A percentile compares a stretch with the other conserved stretches of the same genome.
Conservation (phyloP, 2,113 vertebrate species). For the Tretioscincus oriximinensis region DNA sequence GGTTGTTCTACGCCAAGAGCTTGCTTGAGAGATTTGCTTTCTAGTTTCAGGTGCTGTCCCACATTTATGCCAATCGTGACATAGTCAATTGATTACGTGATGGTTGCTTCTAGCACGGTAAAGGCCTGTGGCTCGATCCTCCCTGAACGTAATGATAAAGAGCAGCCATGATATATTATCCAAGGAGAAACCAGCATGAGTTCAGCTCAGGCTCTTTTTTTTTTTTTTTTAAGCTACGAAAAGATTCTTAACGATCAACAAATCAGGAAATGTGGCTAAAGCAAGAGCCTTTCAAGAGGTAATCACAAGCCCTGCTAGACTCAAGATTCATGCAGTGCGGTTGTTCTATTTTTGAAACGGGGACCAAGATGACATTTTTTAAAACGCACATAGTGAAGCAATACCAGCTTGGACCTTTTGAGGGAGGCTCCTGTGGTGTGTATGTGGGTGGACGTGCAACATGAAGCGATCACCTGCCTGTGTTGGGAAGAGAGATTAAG, state of each 20-base stretch:
- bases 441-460: background rate
- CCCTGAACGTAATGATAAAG: background rate
- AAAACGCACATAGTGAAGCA: background rate
- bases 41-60: background rate
- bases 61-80: too few species aligned
- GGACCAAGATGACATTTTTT: background rate
- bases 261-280: background rate
- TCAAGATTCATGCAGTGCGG: background rate
- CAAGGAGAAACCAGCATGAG: background rate
- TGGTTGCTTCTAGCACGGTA: too few species aligned
- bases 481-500: background rate
- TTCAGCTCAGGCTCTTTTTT: background rate
- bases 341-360: background rate
- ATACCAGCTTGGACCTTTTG: background rate
- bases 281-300: background rate
- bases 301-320: background rate
- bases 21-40: background rate
- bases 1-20: background rate
- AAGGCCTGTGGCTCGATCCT: background rate
- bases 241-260: background rate
- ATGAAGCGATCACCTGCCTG: background rate
- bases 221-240: too few species aligned
- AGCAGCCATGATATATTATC: too few species aligned
- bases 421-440: background rate
- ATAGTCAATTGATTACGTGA: too few species aligned